Evolutionary conservation across 2,888 invertebrate genomes (phyloP), one percentile per base, ranked within the genome.

Genomic region (Morinoia aosen): DNA sequence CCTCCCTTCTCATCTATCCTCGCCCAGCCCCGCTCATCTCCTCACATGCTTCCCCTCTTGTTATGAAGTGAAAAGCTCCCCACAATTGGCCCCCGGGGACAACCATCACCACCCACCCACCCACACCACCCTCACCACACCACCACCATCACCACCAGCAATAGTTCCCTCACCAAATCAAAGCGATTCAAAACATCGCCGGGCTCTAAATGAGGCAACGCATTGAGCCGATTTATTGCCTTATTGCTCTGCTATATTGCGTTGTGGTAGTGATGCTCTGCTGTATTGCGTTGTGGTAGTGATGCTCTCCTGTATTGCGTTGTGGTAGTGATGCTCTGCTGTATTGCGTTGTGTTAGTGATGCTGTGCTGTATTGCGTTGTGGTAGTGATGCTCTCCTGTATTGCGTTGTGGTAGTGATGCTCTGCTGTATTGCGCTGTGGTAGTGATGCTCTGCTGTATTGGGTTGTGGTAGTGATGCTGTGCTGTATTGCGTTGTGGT

Each of bases 11-110:
- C 61, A 48, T 19, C 12, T 61, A 8, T 61, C 61, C 61, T 19
- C 61, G 12, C 1, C 61, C 61, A 61, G 19, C 76, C 76, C 90
- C 40, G 19, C 12, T 40, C 88, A 25, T 56, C 7, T 8, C 95
- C 61, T 25, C 61, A 16, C 91, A 58, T 0, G 33, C 91, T 39
- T 48, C 56, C 91, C 48, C 58, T 40, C 57, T 95, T 88, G 94
- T 95, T 88, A 94, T 94, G 94, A 94, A 95, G 95, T 95, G 95
- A 64, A 95, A 95, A 95, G 58, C 95, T 95, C 58, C n/a, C 64
- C 61, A n/a, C n/a, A 95, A 95, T 64, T 95, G 56, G 58, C 16
- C 95, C 95, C 64, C 40, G 40, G 40, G 57, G 95, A 94, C 40
- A 58, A 64, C 61, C 95, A 25, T 40, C n/a, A 25, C 61, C 58